Evolutionary conservation across 2,888 invertebrate species (phyloP).

Genomic region (Buathra laborator): DNA sequence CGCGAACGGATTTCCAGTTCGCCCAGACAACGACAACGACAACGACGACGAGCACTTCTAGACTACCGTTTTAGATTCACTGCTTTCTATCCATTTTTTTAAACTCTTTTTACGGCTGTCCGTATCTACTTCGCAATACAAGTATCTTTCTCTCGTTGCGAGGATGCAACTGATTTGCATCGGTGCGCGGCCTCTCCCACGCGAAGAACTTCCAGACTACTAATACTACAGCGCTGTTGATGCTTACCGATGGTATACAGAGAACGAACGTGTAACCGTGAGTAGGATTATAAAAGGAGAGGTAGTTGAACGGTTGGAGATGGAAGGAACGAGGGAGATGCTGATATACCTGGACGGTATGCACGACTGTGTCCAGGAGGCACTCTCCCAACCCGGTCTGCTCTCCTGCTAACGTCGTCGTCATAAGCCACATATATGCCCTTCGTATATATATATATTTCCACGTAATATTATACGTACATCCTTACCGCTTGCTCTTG

Average conservation of each 20-base stretch:
- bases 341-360: neutral
- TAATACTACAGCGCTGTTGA: neutral
- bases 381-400: neutral
- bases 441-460: neutral
- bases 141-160: slow-evolving; percentile 5
- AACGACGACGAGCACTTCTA: neutral
- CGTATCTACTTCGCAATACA: neutral
- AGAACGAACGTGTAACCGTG: slow-evolving; percentile 18
- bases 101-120: neutral
- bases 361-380: neutral
- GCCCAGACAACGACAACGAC: slow-evolving; percentile 5
- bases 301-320: neutral
- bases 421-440: slow-evolving; percentile 2
- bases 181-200: slow-evolving; percentile 15
- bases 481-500: neutral
- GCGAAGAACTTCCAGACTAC: slow-evolving; percentile 26
- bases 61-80: slow-evolving; percentile 1
- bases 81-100: slow-evolving; percentile 33
- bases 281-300: slow-evolving; percentile 8
- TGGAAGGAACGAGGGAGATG: neutral
- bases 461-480: neutral
- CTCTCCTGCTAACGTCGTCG: neutral
- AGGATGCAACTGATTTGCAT: slow-evolving; percentile 56
- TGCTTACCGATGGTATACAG: slow-evolving; percentile 1
- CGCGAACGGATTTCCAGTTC: slow-evolving; percentile 46